Evolutionary conservation across 2,888 invertebrate genomes (phyloP), one percentile per base, ranked within the genome.

Genomic region (Cotesia congregata): DNA sequence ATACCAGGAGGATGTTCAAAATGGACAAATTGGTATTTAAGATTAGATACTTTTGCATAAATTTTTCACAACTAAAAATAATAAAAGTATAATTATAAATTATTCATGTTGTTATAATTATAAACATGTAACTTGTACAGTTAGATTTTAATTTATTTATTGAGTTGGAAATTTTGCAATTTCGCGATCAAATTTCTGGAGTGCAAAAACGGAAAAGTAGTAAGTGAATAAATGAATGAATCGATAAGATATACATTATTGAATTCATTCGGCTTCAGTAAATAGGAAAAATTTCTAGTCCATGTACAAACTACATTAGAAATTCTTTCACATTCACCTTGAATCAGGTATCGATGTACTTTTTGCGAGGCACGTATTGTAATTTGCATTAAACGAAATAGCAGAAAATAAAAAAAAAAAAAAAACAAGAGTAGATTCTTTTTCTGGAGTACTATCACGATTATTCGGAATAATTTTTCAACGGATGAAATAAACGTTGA

Each of bases 261-360:
- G 7, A 6, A 50, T 50, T 50, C 12, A 50, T 50, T 50, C 30
- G 30, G 30, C 30, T 30, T 64, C 15, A 39, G 39, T 39, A 40
- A 40, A 20, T 41, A 65, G 6, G 38, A 17, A 6, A 87, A 87
- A 87, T 87, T 85, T 84, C 86, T 86, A 87, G 87, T 87, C 83
- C 81, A 79, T 82, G 84, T 85, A 86, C 86, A 86, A 87, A 86
- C 85, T 86, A 78, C 83, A 83, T 81, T 78, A 75, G 76, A 84
- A 82, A 81, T 80, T 78, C 78, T 70, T 76, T 77, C 79, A 77
- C 78, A 81, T 81, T 81, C 77, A 76, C 78, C 75, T 81, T 81
- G 76, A 79, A 77, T 75, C 71, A 50, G 83, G 85, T 83, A 85
- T 83, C 82, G 77, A 84, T 87, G 85, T 86, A 85, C 71, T 78